Conservation (phyloP, 2,797 vertebrate species). For the Tragopan temminckii region DNA sequence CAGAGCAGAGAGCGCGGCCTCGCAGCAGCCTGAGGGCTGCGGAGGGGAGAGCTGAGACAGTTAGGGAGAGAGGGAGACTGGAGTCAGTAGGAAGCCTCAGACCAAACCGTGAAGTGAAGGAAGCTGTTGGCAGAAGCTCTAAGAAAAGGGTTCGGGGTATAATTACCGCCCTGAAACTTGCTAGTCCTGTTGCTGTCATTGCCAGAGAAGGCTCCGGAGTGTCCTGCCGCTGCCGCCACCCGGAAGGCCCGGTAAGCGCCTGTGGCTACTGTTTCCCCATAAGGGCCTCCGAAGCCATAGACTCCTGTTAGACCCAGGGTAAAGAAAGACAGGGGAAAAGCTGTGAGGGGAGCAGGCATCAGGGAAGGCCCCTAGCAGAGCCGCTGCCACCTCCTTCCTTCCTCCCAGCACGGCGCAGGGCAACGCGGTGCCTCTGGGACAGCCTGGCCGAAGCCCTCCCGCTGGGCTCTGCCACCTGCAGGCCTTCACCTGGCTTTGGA, state of each 20-base stretch:
- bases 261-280: slow-evolving; percentile 86
- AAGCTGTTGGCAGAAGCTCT: slow-evolving; percentile 74
- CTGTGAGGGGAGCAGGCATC: slow-evolving; percentile 68
- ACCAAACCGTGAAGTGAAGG: slow-evolving; percentile 46
- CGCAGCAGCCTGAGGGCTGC: background rate
- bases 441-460: background rate
- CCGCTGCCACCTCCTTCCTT: background rate
- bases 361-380: slow-evolving; percentile 23
- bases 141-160: slow-evolving; percentile 77
- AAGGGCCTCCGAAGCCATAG: slow-evolving; percentile 87
- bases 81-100: slow-evolving; percentile 64
- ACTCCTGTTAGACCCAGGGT: slow-evolving; percentile 83
- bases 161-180: slow-evolving; percentile 89
- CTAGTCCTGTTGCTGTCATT: slow-evolving; percentile 86
- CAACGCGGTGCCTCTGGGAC: background rate
- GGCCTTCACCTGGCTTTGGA: background rate
- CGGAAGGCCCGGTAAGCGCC: slow-evolving; percentile 86
- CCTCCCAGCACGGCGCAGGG: background rate
- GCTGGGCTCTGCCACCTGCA: background rate
- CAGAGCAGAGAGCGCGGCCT: background rate
- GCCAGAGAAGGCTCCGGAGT: slow-evolving; percentile 85
- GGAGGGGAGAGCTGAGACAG: slow-evolving; percentile 55
- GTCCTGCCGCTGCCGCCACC: slow-evolving; percentile 83
- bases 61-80: slow-evolving; percentile 48
- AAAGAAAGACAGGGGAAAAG: slow-evolving; percentile 81